Evolutionary conservation across 2,797 vertebrate species (phyloP), one percentile per base, ranked within the genome.

Genomic region (Harpagifer antarcticus): DNA sequence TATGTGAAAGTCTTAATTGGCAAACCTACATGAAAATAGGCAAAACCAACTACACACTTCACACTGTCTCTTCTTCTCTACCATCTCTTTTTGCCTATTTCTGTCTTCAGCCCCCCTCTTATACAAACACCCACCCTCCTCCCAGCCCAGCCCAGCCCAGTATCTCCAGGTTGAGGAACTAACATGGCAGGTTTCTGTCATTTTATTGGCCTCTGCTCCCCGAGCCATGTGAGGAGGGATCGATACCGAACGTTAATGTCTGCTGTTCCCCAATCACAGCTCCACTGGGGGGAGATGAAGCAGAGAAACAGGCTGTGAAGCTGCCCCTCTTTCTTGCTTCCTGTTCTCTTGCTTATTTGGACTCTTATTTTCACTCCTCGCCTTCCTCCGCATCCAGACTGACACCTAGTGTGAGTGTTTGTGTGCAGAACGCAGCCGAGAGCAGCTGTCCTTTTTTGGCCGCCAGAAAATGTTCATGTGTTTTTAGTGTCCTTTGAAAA

Each of bases 191-290:
- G 87, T 81, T 84, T 79, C 83, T 88, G 83, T 88, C 86, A 86
- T 89, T 88, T 86, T 73, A 78, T 72, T 68, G 65, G 84, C 82
- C 83, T 86, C 82, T 82, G 77, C 72, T 86, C 76, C 82, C 82
- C 2, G 54, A 87, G 78, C 78, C 82, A 79, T 78, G 69, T 68
- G 77, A 89, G 86, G 60, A 65, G 68, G 72, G 86, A 93, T 94
- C 92, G 77, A 92, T 93, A 91, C 52, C 75, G 81, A 84, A 69
- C 74, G 73, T 85, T 91, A 78, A 76, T 89, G 86, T 89, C 86
- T 90, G 83, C 88, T 88, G 87, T 81, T 87, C 79, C 76, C 86
- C 89, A 89, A 93, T 93, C 92, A 88, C 88, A 81, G 84, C 85
- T 83, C 84, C 87, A 84, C 78, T 83, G 83, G 83, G 71, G 84